A percentile compares a stretch with the other conserved stretches of the same genome.
These are phyloP conservation scores for Dromiciops gliroides DNA, from an alignment of 2,113 vertebrate species.

Conservation along the genomic window DNA sequence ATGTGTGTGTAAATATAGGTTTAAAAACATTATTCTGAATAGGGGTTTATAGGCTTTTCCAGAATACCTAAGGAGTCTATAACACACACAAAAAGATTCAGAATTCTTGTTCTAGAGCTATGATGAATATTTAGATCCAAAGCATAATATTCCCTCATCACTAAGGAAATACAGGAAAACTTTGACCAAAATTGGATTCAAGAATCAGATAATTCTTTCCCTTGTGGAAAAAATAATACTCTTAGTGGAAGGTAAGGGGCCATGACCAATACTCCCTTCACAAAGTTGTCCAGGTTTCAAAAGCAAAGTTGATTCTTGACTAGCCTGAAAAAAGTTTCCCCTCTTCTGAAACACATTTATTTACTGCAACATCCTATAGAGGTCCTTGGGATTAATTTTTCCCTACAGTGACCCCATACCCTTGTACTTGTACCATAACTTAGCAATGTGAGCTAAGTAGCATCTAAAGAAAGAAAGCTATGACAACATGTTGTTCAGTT, in stretches of 20 bases:
- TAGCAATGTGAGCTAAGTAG: constrained; percentile 32
- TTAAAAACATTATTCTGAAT: background rate
- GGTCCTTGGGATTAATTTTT: constrained; percentile 16
- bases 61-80: background rate
- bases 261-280: background rate
- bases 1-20: no score
- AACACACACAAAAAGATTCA: background rate
- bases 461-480: constrained; percentile 1
- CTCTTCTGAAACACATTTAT: background rate
- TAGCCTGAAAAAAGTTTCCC: background rate
- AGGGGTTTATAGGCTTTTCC: background rate
- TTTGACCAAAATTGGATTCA: background rate
- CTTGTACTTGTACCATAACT: constrained; percentile 34
- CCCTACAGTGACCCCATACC: constrained; percentile 37
- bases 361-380: background rate
- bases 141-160: background rate
- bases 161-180: background rate
- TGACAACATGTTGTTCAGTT: constrained; percentile 5
- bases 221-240: constrained; percentile 24
- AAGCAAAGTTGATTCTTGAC: constrained; percentile 4
- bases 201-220: background rate
- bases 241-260: constrained; percentile 16
- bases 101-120: background rate
- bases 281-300: background rate
- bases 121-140: background rate